Percentiles rank a stretch among this genome's conserved stretches.
phyloP scores from a whole-genome alignment of 2,797 vertebrate genomes.

The Apogon talboti region DNA sequence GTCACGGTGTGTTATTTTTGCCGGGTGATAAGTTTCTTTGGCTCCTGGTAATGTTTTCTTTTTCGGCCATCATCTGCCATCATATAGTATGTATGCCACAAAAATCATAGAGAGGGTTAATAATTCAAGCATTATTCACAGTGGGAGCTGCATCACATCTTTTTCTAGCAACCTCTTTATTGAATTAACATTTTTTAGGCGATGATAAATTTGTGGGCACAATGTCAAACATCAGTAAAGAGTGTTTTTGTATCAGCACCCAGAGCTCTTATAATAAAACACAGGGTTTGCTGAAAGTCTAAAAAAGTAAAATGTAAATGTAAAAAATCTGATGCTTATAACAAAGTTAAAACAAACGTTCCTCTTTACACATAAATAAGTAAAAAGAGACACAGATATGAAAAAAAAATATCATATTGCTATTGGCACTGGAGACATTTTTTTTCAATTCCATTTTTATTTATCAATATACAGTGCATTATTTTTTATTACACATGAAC shows the following conservation, averaged over 20 bases:
- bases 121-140: background rate
- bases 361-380: background rate
- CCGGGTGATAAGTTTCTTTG: slow-evolving; percentile 39
- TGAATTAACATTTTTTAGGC: slow-evolving; percentile 1
- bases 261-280: background rate
- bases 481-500: too few relatives aligned
- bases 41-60: slow-evolving; percentile 27
- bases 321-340: background rate
- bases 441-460: too few relatives aligned
- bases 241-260: background rate
- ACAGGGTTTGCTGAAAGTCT: background rate
- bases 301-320: background rate
- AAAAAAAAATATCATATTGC: background rate
- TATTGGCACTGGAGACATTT: too few relatives aligned
- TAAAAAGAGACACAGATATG: background rate
- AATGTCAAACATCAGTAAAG: background rate
- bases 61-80: slow-evolving; percentile 24
- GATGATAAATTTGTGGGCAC: background rate
- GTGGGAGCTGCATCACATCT: background rate
- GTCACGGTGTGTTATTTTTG: slow-evolving; percentile 39
- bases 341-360: background rate
- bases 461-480: too few relatives aligned
- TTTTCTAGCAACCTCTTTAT: background rate
- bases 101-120: background rate
- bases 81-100: background rate